Conservation (phyloP, 2,113 vertebrate species). For the Scomber japonicus region DNA sequence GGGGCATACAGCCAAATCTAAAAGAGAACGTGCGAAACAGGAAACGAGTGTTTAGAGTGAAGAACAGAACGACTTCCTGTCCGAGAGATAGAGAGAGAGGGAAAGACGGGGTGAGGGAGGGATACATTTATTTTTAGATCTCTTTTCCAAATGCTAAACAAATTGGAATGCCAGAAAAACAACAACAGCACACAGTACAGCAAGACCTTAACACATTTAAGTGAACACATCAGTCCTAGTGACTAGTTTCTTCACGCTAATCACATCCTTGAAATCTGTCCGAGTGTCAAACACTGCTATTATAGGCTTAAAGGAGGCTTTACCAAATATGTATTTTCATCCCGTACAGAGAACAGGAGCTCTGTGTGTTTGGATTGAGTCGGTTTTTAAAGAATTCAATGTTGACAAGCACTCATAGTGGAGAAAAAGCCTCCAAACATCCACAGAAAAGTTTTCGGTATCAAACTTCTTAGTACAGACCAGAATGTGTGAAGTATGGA, state of each 20-base stretch:
- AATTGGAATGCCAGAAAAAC: conserved; percentile 36
- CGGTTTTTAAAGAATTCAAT: not conserved
- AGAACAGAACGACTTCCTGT: conserved; percentile 86
- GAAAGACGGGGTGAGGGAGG: not conserved
- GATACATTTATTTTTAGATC: conserved; percentile 65
- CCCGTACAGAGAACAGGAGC: not conserved
- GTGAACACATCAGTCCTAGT: not conserved
- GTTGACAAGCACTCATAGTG: not conserved
- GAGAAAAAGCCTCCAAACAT: not conserved
- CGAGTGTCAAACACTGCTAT: conserved; percentile 3
- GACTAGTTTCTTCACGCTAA: not conserved
- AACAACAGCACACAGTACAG: conserved; percentile 28
- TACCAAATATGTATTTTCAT: not conserved
- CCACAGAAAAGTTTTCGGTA: not conserved
- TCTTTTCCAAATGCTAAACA: conserved; percentile 58
- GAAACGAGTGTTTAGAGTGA: conserved; percentile 84
- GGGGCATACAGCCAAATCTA: conserved; percentile 18
- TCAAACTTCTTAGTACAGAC: no score
- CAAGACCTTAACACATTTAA: not conserved
- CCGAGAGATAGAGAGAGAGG: conserved; percentile 14
- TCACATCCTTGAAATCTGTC: not conserved
- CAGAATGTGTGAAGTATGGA: no score
- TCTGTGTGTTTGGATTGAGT: not conserved
- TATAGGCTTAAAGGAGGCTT: not conserved
- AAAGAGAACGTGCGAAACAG: conserved; percentile 81